phyloP scores from a whole-genome alignment of 2,888 invertebrate species.

The Campaea margaritaria region DNA sequence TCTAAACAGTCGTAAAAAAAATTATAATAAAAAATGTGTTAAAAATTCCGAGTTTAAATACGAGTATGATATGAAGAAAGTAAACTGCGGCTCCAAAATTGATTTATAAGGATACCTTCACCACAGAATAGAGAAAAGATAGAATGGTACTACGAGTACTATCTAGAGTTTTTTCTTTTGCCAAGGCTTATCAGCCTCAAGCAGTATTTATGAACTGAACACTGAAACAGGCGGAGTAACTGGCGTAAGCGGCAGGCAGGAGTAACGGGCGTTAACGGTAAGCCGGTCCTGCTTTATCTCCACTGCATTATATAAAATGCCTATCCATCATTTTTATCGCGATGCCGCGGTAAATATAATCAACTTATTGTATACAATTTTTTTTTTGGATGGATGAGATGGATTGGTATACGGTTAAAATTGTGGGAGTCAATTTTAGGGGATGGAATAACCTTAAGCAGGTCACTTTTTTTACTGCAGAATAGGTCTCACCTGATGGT shows the following conservation, averaged over 20 bases:
- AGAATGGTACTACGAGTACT: too few species aligned
- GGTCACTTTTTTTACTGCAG: too few species aligned
- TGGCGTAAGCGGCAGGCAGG: slow-evolving; percentile 47
- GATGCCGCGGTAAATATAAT: slow-evolving; percentile 36
- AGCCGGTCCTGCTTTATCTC: slow-evolving; percentile 61
- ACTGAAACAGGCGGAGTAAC: slow-evolving; percentile 46
- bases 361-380: slow-evolving; percentile 29
- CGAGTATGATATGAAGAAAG: too few species aligned
- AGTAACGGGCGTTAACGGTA: slow-evolving; percentile 50
- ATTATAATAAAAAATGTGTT: too few species aligned
- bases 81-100: too few species aligned
- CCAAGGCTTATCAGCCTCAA: slow-evolving; percentile 66
- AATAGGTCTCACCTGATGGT: too few species aligned
- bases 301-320: slow-evolving; percentile 56
- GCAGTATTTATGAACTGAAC: slow-evolving; percentile 68
- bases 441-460: not conserved
- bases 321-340: slow-evolving; percentile 54
- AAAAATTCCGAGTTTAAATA: too few species aligned
- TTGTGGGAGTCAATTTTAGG: not conserved
- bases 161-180: not conserved
- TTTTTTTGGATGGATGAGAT: slow-evolving; percentile 1
- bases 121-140: too few species aligned
- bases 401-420: not conserved
- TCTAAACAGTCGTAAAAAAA: too few species aligned
- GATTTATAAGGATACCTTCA: too few species aligned